phyloP scores from a whole-genome alignment of 2,888 invertebrate species.

The Metallyticus violacea region DNA sequence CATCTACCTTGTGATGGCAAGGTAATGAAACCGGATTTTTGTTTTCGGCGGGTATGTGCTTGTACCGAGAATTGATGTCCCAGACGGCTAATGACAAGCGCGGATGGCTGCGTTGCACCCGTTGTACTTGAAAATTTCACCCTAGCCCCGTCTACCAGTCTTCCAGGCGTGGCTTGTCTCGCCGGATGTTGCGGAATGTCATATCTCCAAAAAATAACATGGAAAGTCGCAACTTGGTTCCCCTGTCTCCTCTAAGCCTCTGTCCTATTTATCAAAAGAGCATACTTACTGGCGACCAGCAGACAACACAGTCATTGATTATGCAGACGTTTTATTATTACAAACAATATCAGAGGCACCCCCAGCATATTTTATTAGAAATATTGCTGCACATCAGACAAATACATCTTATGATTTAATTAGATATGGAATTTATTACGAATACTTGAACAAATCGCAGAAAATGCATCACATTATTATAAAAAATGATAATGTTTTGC shows the following conservation, averaged over 20 bases:
- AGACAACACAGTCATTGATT: background rate
- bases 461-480: too few species aligned
- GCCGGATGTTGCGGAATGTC: background rate
- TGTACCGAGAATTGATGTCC: background rate
- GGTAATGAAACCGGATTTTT: too few species aligned
- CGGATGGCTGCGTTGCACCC: background rate
- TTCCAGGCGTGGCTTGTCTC: background rate
- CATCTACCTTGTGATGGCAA: too few species aligned
- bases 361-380: too few species aligned
- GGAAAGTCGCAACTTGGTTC: background rate
- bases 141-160: background rate
- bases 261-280: background rate
- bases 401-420: too few species aligned
- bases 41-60: background rate
- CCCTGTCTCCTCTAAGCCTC: too few species aligned
- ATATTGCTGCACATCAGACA: too few species aligned
- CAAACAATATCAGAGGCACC: too few species aligned
- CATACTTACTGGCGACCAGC: background rate
- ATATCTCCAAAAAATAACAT: background rate
- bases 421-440: too few species aligned
- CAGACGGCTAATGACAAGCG: background rate
- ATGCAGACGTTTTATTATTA: background rate
- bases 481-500: too few species aligned
- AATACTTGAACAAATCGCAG: too few species aligned
- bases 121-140: background rate